Evolutionary conservation across 2,888 invertebrate species (phyloP), one percentile per base, ranked within the genome.

Genomic region (Aelia acuminata): DNA sequence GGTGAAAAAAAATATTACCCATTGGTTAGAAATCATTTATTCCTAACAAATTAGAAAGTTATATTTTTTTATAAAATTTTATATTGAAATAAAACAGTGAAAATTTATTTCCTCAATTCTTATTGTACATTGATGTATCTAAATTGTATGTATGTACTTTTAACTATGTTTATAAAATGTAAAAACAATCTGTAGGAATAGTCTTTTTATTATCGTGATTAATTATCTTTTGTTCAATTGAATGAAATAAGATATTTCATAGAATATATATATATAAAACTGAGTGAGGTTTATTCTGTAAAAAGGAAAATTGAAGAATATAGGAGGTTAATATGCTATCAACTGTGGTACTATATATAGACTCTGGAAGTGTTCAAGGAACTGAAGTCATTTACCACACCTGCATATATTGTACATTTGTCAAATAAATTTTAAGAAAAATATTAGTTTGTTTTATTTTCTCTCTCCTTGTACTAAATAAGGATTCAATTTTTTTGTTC

Each of bases 1-100:
- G 15, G 43, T 43, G 11, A 43, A 43, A 39, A n/a, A 80, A 80
- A 43, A 80, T 80, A 80, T 80, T 80, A 80, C 80, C 13, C 22
- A 80, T 80, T 80, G 43, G 13, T 80, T 43, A 80, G 43, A 43
- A 80, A 43, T 80, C 39, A 80, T 80, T 80, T 80, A 80, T 80
- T 80, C 80, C 31, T 80, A 43, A 80, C 80, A 80, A 80, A 80
- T 43, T 80, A 43, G 43, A 80, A 80, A 43, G 11, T 80, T 80
- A 80, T 80, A 80, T 80, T 80, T 80, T 80, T 80, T 80, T 80
- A 80, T 80, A 43, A 80, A 75, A 43, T 80, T 80, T 80, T 80
- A 80, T 80, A 80, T 80, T 80, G 22, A 10, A 80, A 80, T 80
- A n/a, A 43, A n/a, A 43, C 80, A 47, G 47, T 80, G n/a, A 43